Percentiles rank a stretch among this genome's conserved stretches.
Conservation (phyloP, 2,113 vertebrate species). For the Maylandia zebra region DNA sequence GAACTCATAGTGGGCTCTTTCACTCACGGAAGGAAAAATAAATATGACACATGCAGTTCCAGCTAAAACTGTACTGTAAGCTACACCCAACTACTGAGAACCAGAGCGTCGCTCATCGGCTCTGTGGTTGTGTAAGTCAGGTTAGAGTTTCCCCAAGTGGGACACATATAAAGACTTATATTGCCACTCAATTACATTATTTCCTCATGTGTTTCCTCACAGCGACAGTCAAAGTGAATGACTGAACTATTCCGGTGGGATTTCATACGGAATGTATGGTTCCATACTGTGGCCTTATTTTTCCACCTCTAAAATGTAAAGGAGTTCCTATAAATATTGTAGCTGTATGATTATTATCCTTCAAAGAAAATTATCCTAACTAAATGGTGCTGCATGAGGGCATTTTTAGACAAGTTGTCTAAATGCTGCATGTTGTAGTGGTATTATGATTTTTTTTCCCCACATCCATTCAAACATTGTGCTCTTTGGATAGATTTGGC, state of each 20-base stretch:
- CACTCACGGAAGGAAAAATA: neutral
- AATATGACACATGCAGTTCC: neutral
- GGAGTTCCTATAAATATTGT: neutral
- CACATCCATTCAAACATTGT: neutral
- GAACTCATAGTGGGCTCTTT: neutral
- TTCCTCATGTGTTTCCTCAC: neutral
- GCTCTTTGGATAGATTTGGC: neutral
- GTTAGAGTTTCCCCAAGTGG: slow-evolving; percentile 21
- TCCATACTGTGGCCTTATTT: neutral
- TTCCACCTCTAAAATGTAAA: neutral
- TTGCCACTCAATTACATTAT: neutral
- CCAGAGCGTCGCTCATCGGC: neutral
- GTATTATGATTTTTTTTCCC: accelerated
- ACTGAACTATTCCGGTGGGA: neutral
- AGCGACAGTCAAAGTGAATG: neutral
- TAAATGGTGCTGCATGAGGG: neutral
- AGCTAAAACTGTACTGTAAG: neutral
- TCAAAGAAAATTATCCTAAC: neutral
- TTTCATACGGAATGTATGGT: neutral
- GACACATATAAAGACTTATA: neutral
- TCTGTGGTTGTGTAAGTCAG: slow-evolving; percentile 7
- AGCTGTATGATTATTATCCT: neutral
- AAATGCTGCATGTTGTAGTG: neutral
- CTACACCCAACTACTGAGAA: neutral
- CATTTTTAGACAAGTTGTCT: neutral